phyloP scores from a whole-genome alignment of 2,113 vertebrate species.

The Poeciliopsis retropinna region DNA sequence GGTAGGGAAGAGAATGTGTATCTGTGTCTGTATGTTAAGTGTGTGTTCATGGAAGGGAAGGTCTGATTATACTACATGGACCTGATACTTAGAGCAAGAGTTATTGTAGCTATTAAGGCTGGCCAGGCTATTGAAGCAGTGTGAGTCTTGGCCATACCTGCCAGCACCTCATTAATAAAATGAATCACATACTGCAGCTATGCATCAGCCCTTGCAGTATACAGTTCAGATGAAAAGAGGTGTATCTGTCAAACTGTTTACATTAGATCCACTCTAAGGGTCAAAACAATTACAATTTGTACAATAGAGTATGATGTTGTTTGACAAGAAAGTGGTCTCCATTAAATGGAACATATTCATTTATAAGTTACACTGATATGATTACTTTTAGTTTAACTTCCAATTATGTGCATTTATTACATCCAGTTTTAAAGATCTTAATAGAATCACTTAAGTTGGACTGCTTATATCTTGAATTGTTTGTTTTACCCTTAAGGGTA shows the following conservation, averaged over 20 bases:
- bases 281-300: slow-evolving; percentile 32
- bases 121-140: slow-evolving; percentile 53
- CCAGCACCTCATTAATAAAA: slow-evolving; percentile 73
- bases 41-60: slow-evolving; percentile 15
- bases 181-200: slow-evolving; percentile 60
- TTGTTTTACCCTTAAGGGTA: not conserved
- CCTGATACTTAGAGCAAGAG: slow-evolving; percentile 74
- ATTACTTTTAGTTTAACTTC: not conserved
- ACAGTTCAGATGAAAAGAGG: slow-evolving; percentile 30
- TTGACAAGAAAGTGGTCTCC: too few relatives aligned
- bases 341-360: slow-evolving; percentile 15
- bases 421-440: not conserved
- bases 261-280: slow-evolving; percentile 35
- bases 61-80: slow-evolving; percentile 72
- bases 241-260: slow-evolving; percentile 23
- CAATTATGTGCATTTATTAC: not conserved
- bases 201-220: slow-evolving; percentile 39
- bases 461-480: not conserved
- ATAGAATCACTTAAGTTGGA: not conserved
- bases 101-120: slow-evolving; percentile 77
- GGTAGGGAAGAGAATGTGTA: not conserved
- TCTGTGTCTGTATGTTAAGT: slow-evolving; percentile 13
- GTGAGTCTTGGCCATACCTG: slow-evolving; percentile 62
- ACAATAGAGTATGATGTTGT: not conserved
- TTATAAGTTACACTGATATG: not conserved